Conservation (phyloP, 2,888 invertebrate species). For the Ashinkailepas kermadecensis region DNA sequence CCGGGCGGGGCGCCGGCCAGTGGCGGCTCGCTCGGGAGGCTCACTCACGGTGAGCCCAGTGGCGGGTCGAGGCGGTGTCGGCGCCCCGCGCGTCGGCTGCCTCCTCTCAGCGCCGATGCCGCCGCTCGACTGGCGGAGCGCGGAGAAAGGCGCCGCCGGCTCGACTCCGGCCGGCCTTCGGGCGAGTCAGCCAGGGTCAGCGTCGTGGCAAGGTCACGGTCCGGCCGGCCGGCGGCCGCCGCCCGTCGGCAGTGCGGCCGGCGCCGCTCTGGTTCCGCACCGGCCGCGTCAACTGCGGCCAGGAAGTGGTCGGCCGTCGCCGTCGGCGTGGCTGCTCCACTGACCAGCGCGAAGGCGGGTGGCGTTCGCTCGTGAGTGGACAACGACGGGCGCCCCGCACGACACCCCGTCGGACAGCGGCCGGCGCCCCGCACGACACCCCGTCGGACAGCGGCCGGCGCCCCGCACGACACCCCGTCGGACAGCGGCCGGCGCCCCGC, state of each 20-base stretch:
- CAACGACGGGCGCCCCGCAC: too few species aligned
- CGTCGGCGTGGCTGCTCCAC: too few species aligned
- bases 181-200: not conserved
- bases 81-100: not conserved
- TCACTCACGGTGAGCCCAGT: not conserved
- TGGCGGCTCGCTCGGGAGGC: not conserved
- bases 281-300: not conserved
- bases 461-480: too few species aligned
- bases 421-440: too few species aligned
- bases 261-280: not conserved
- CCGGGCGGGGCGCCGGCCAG: too few species aligned
- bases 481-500: too few species aligned
- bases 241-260: not conserved
- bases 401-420: too few species aligned
- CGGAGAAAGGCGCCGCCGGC: slow-evolving; percentile 13
- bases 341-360: too few species aligned
- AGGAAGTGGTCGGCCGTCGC: not conserved
- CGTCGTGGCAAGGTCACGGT: not conserved
- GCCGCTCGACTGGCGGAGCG: slow-evolving; percentile 1
- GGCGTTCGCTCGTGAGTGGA: too few species aligned
- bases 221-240: not conserved
- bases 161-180: slow-evolving; percentile 1
- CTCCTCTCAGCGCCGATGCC: not conserved
- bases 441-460: too few species aligned
- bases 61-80: not conserved